A percentile compares a stretch with the other conserved stretches of the same genome.
phyloP scores from a whole-genome alignment of 2,888 invertebrate genomes.

The Athetis lepigone region DNA sequence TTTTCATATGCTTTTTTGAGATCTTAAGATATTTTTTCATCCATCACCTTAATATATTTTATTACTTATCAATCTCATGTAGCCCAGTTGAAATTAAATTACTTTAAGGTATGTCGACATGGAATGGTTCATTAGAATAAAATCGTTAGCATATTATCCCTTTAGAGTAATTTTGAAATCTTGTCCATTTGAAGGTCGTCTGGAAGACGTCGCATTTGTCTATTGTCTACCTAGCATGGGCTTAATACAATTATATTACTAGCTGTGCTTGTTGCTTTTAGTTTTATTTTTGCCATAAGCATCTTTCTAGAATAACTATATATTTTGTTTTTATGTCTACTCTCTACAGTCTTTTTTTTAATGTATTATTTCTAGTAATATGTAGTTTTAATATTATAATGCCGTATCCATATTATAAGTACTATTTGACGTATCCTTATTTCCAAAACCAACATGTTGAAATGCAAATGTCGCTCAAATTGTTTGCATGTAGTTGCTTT shows the following conservation, averaged over 20 bases:
- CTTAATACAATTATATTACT: neutral
- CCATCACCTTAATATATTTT: too few species aligned
- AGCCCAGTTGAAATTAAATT: neutral
- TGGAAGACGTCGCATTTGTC: slow-evolving; percentile 9
- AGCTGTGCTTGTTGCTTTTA: too few species aligned
- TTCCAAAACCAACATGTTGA: slow-evolving; percentile 37
- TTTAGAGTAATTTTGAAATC: slow-evolving; percentile 5
- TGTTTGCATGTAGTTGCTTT: slow-evolving; percentile 40
- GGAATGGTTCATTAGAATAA: neutral
- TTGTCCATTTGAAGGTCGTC: slow-evolving; percentile 12
- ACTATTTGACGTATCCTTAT: slow-evolving; percentile 22
- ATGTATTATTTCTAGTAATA: too few species aligned
- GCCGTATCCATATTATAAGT: too few species aligned
- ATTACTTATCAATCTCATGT: too few species aligned
- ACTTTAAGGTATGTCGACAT: neutral
- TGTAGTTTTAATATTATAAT: too few species aligned
- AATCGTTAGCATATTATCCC: neutral
- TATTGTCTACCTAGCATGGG: neutral
- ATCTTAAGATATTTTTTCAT: too few species aligned
- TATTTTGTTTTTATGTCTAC: too few species aligned
- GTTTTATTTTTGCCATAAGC: too few species aligned
- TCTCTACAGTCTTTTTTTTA: too few species aligned
- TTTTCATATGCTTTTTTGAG: too few species aligned
- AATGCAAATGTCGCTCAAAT: slow-evolving; percentile 44
- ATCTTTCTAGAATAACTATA: too few species aligned